These are phyloP conservation scores for Neodiprion lecontei DNA, from an alignment of 1,140 invertebrate genomes.

Conservation along the genomic window DNA sequence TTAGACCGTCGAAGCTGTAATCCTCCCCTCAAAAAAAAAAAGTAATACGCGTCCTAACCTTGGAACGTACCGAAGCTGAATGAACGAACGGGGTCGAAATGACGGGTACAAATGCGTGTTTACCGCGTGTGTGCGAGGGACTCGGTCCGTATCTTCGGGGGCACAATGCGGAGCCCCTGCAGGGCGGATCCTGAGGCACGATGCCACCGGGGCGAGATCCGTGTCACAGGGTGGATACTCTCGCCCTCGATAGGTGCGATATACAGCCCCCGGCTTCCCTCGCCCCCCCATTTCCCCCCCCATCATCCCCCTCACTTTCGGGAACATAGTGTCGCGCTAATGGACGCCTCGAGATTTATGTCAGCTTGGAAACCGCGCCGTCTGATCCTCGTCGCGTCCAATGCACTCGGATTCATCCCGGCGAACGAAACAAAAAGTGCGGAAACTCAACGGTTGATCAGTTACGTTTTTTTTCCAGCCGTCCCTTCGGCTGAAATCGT, in stretches of 20 bases:
- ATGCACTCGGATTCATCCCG: too few relatives aligned
- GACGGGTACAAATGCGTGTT: slow-evolving; percentile 1
- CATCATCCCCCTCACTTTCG: background rate
- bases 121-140: background rate
- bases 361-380: background rate
- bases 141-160: background rate
- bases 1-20: background rate
- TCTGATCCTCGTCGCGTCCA: too few relatives aligned
- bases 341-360: slow-evolving; percentile 5
- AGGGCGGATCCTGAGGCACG: background rate
- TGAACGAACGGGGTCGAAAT: background rate
- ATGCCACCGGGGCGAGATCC: background rate
- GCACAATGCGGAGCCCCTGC: background rate
- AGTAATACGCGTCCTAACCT: background rate
- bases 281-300: background rate
- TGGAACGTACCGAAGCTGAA: background rate
- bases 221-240: background rate
- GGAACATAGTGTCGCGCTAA: background rate
- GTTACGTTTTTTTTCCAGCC: too few relatives aligned
- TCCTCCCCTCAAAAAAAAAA: background rate
- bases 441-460: too few relatives aligned
- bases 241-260: background rate
- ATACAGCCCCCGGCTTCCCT: background rate
- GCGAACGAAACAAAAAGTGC: too few relatives aligned
- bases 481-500: too few relatives aligned